Conservation (phyloP, 2,113 vertebrate genomes). For the Chloropsis cyanopogon region DNA sequence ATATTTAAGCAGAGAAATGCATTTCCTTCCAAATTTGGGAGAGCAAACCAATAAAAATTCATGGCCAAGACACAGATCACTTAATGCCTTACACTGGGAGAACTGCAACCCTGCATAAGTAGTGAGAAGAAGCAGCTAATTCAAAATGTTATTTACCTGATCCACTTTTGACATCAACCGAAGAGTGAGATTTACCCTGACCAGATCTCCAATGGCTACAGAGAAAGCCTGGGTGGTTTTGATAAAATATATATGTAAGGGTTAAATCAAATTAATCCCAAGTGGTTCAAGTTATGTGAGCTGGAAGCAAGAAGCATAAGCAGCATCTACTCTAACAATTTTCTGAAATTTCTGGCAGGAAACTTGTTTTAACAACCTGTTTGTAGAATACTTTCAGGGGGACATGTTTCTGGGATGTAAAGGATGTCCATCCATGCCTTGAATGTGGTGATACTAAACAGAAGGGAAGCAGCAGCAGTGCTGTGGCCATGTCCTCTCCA, state of each 20-base stretch:
- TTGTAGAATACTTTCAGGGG: not conserved
- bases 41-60: not conserved
- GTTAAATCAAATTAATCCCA: not conserved
- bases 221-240: not conserved
- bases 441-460: not conserved
- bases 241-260: not conserved
- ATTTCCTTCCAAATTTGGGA: not conserved
- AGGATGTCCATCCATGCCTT: not conserved
- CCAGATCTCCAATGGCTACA: not conserved
- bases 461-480: not conserved
- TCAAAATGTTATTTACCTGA: not conserved
- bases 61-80: not conserved
- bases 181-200: not conserved
- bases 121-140: not conserved
- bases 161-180: not conserved
- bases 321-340: not conserved
- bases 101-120: not conserved
- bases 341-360: not conserved
- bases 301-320: not conserved
- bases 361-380: not conserved
- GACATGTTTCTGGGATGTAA: not conserved
- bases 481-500: not conserved
- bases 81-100: not conserved
- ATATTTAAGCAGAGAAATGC: not conserved
- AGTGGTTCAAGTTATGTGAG: not conserved